Evolutionary conservation across 2,113 vertebrate species (phyloP).

Genomic region (Pavo muticus): DNA sequence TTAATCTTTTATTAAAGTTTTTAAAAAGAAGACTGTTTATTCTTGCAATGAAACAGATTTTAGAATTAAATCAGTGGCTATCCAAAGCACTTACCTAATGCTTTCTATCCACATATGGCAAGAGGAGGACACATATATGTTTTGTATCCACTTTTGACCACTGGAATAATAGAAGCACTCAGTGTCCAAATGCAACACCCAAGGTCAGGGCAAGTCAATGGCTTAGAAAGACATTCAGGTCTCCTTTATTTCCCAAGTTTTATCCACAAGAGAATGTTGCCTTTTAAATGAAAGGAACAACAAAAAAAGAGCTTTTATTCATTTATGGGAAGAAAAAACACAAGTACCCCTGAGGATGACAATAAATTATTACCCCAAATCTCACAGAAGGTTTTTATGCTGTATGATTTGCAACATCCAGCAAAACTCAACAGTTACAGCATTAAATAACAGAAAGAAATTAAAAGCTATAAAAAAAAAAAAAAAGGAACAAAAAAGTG

Average conservation of each 20-base stretch:
- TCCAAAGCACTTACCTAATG: background rate
- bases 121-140: background rate
- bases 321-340: conserved; percentile 49
- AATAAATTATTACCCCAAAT: conserved; percentile 64
- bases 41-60: background rate
- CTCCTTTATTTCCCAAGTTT: background rate
- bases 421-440: background rate
- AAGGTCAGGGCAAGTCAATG: background rate
- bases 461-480: conserved; percentile 43
- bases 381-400: conserved; percentile 63
- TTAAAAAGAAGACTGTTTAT: background rate
- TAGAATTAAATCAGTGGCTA: background rate
- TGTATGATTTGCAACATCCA: conserved; percentile 41
- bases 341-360: conserved; percentile 21
- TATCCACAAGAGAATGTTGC: background rate
- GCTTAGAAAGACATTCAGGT: background rate
- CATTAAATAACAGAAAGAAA: conserved; percentile 52
- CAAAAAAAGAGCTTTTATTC: background rate
- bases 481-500: background rate
- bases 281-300: background rate
- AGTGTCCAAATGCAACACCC: background rate
- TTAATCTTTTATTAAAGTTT: background rate
- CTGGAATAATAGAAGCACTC: background rate
- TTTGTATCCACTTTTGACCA: background rate
- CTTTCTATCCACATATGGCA: background rate